phyloP scores from a whole-genome alignment of 2,797 vertebrate species.

The Poeciliopsis gracilis region DNA sequence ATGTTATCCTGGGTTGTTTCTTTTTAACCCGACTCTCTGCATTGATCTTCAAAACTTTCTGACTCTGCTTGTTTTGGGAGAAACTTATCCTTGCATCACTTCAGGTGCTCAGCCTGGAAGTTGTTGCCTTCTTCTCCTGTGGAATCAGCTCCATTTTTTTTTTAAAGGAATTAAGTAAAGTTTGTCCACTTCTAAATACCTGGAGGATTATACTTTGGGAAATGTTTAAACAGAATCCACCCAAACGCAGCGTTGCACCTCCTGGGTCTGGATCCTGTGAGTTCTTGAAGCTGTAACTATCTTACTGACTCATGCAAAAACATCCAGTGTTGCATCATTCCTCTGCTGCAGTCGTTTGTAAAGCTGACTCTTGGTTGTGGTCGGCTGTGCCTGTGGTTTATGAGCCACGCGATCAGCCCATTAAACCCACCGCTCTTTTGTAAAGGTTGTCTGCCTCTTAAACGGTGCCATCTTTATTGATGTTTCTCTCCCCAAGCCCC shows the following conservation, averaged over 20 bases:
- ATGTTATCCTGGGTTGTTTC: neutral
- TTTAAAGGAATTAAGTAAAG: neutral
- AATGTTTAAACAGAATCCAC: neutral
- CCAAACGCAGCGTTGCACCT: neutral
- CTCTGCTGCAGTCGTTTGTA: conserved; percentile 60
- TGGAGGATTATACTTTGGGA: neutral
- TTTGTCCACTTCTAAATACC: neutral
- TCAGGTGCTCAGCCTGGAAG: neutral
- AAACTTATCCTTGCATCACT: neutral
- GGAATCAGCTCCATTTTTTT: neutral
- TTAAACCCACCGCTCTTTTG: conserved; percentile 83
- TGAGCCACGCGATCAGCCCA: conserved; percentile 74
- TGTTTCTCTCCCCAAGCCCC: conserved; percentile 65
- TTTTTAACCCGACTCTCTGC: neutral
- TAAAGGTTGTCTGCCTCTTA: conserved; percentile 88
- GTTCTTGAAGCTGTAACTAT: conserved; percentile 40
- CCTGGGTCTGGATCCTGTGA: conserved; percentile 13
- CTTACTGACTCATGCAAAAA: conserved; percentile 39
- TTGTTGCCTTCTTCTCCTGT: neutral
- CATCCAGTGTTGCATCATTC: conserved; percentile 26
- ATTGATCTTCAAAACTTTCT: neutral
- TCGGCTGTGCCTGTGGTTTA: conserved; percentile 74
- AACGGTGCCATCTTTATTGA: conserved; percentile 85
- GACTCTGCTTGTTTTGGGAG: neutral
- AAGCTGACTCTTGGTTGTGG: conserved; percentile 51